Conservation (phyloP, 2,113 vertebrate species). For the Fregetta grallaria region DNA sequence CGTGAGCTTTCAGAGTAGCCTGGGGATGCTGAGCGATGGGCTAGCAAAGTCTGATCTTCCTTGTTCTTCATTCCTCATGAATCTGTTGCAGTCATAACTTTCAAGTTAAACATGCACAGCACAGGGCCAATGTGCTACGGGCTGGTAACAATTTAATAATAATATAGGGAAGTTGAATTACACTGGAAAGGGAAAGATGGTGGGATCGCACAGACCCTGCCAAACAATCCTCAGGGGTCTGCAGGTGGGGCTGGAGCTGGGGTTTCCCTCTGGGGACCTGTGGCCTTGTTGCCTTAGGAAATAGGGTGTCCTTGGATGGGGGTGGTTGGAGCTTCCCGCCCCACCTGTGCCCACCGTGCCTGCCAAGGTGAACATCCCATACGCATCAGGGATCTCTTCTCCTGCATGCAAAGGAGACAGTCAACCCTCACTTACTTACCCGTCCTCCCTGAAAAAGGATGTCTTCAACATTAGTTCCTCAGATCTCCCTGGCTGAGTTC, state of each 20-base stretch:
- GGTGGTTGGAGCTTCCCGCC: background rate
- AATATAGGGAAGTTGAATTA: background rate
- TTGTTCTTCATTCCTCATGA: background rate
- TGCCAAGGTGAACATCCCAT: background rate
- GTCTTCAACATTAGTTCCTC: background rate
- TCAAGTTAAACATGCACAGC: background rate
- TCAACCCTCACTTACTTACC: rapidly evolving
- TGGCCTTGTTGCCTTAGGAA: background rate
- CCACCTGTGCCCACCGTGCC: background rate
- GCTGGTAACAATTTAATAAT: background rate
- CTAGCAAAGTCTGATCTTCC: background rate
- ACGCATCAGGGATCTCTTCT: background rate
- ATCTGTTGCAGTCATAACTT: background rate
- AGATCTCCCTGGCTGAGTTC: background rate
- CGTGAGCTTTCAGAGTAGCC: background rate
- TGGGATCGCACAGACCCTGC: background rate
- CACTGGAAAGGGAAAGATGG: background rate
- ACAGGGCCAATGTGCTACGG: rapidly evolving
- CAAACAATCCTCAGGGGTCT: background rate
- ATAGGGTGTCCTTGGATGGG: background rate
- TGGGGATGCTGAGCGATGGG: background rate
- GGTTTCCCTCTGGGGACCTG: background rate
- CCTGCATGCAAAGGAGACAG: background rate
- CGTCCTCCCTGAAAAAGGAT: background rate
- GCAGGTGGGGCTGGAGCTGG: background rate